A percentile compares a stretch with the other conserved stretches of the same genome.
These are phyloP conservation scores for Prunella fulvescens DNA, from an alignment of 2,113 vertebrate genomes.

Conservation along the genomic window DNA sequence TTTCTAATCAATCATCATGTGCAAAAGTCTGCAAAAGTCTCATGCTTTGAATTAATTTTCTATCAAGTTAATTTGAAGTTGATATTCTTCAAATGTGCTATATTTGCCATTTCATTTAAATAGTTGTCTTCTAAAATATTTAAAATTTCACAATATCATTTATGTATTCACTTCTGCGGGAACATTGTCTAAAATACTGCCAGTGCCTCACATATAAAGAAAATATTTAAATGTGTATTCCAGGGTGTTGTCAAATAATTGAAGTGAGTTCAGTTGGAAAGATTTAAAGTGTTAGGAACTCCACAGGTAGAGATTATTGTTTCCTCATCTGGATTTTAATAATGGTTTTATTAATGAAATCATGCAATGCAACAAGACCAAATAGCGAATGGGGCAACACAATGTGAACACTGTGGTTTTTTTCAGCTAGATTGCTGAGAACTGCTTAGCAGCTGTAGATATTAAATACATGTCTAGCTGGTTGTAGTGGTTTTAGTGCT, in stretches of 20 bases:
- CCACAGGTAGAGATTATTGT: neutral
- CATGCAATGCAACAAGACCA: neutral
- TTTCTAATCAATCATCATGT: neutral
- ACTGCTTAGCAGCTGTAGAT: neutral
- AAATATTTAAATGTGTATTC: neutral
- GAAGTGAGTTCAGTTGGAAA: neutral
- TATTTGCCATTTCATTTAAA: neutral
- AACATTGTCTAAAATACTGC: neutral
- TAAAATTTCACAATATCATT: neutral
- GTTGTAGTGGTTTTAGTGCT: neutral
- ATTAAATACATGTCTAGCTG: rapidly evolving
- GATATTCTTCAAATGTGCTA: neutral
- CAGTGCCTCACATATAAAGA: neutral
- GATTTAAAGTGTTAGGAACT: neutral
- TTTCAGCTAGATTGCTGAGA: neutral
- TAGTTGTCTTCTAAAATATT: neutral
- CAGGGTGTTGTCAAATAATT: neutral
- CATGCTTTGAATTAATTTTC: neutral
- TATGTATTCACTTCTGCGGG: neutral
- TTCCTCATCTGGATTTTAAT: neutral
- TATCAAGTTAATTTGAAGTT: neutral
- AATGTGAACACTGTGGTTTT: neutral
- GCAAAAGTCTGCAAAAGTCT: neutral
- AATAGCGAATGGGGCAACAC: rapidly evolving
- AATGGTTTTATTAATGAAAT: neutral